Evolutionary conservation across 2,797 vertebrate genomes (phyloP).

Genomic region (Eospalax fontanierii): DNA sequence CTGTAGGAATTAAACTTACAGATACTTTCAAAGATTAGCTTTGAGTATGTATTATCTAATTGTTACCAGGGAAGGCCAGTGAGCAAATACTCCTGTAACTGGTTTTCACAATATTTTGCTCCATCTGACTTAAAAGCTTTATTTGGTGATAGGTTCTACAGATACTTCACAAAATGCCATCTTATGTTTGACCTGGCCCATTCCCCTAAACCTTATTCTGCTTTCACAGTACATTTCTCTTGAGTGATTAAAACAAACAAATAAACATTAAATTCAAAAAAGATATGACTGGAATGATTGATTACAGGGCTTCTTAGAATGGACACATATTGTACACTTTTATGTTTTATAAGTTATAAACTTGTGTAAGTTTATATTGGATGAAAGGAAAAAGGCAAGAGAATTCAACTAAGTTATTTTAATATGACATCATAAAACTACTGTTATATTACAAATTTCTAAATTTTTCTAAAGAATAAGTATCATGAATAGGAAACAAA

Average conservation of each 20-base stretch:
- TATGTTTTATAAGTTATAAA: neutral
- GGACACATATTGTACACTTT: neutral
- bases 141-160: neutral
- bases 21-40: neutral
- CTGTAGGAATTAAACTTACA: slow-evolving; percentile 23
- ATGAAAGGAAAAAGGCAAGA: slow-evolving; percentile 3
- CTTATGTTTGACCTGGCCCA: neutral
- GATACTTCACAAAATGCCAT: neutral
- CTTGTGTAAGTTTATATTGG: slow-evolving; percentile 33
- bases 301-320: neutral
- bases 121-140: neutral
- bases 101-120: neutral
- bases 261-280: neutral
- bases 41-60: neutral
- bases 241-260: slow-evolving; percentile 32
- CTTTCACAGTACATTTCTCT: slow-evolving; percentile 37
- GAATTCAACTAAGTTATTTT: neutral
- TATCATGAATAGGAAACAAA: neutral
- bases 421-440: slow-evolving; percentile 25
- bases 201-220: neutral
- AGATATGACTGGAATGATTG: neutral
- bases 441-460: neutral
- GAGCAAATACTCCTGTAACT: neutral
- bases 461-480: slow-evolving; percentile 25
- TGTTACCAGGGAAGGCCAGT: neutral